phyloP scores from a whole-genome alignment of 2,797 vertebrate genomes.

The Petrocephalus schoutedeni region DNA sequence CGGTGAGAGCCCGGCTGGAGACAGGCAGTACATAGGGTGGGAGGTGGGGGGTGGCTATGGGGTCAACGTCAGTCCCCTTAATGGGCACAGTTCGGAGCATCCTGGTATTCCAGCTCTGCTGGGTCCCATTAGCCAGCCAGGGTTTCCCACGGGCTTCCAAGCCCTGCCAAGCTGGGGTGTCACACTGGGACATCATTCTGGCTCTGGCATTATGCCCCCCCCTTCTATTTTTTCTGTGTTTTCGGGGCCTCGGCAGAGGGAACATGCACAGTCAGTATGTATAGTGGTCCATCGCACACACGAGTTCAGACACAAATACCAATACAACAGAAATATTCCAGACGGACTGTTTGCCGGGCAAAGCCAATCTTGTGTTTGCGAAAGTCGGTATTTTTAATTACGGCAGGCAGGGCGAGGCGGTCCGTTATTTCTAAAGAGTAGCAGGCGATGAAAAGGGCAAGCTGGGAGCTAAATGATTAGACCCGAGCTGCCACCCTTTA shows the following conservation, averaged over 20 bases:
- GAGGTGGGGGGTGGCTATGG: neutral
- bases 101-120: neutral
- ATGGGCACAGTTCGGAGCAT: neutral
- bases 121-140: neutral
- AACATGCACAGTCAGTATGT: neutral
- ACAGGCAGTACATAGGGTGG: neutral
- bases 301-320: neutral
- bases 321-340: neutral
- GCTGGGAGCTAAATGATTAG: conserved; percentile 34
- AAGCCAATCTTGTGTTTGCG: neutral
- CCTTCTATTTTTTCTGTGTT: neutral
- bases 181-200: neutral
- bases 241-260: neutral
- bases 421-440: conserved; percentile 9
- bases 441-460: conserved; percentile 31
- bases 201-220: neutral
- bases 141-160: neutral
- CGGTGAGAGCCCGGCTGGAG: neutral
- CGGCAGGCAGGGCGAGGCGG: neutral
- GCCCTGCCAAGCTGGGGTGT: neutral
- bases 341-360: conserved; percentile 35
- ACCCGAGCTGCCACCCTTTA: conserved; percentile 30
- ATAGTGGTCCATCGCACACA: neutral
- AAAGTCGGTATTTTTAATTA: conserved; percentile 17
- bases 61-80: neutral